Base-by-base conservation (phyloP, 2,797 vertebrate genomes). In the Anguilla megastoma region DNA sequence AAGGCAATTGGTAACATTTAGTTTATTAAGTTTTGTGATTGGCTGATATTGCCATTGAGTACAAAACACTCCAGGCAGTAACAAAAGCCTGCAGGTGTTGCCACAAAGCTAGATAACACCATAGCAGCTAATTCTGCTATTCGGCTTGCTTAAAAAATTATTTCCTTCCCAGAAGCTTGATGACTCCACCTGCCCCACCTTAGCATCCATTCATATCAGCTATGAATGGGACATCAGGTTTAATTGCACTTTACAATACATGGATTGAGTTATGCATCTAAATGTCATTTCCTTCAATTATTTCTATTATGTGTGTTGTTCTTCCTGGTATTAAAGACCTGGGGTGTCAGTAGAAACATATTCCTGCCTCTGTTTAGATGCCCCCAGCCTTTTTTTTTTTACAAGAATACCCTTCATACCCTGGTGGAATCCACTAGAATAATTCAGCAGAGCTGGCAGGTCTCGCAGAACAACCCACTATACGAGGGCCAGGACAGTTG, bases 361-460 rank as follows among this genome's bases (percentile, higher is more conserved):
- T 63, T 63, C 58, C 58, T 66, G 54, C 14, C 54, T 66, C 63
- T 7, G 5, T 24, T 66, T 66, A n/a, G 63, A 56, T 66, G 24
- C 21, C 7, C 63, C 24, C 63, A n/a, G 63, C 63, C 41, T 45
- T 45, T 45, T 66, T 66, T 66, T n/a, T 66, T 66, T 66, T n/a
- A 66, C 63, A 66, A 66, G 63, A 66, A 27, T 66, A 24, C 63
- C 63, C 63, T 66, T 66, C 63, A 66, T 6, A n/a, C 63, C 60
- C 60, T 66, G 60, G 60, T 66, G 63, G 8, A 24, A 66, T 24
- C 63, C 63, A n/a, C 24, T 8, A 69, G 63, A 27, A 69, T 69
- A 69, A 69, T 69, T 69, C 27, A 69, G 63, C 63, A 69, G 63
- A 69, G 63, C 24, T 69, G 63, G 63, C 63, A 69, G 63, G n/a